Evolutionary conservation across 2,888 invertebrate genomes (phyloP), one percentile per base, ranked within the genome.

Genomic region (Agrilus mali): DNA sequence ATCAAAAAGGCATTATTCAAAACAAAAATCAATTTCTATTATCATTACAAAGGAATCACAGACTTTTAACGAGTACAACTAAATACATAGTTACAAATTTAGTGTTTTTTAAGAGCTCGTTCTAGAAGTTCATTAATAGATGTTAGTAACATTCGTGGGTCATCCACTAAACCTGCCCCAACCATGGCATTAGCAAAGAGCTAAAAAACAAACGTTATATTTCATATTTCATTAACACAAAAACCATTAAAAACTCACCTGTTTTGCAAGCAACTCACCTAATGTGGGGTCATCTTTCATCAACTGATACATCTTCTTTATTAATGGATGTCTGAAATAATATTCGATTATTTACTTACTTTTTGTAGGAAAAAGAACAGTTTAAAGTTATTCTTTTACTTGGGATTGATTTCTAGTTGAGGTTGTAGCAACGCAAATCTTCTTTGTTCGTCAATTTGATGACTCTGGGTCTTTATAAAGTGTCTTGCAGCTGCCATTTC

Each of bases 401-500:
- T 87, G 4, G 93, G 85, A 70, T 97, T 97, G 41, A 97, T 81
- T 69, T 97, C 96, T 38, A 97, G 71, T 48, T 89, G 86, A 0
- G 96, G 95, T 59, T 93, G 87, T 42, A 96, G 68, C 45, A 95
- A 66, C 1, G 86, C 83, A 60, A 82, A 90, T 57, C 89, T 77
- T 60, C 85, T 83, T 56, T 92, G 90, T 55, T 94, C 90, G 0
- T 82, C 78, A 43, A 89, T 64, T 55, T 77, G 78, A 53, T 82
- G 81, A 41, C 90, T 82, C 57, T 93, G 89, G 0, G 93, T 92
- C 42, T 88, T 77, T 42, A 96, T 80, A 59, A 96, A 95, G 66
- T 96, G 95, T 37, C 97, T 73, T 0, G 96, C 95, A 2, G 93
- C 87, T 1, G 90, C 95, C 93, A 96, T 95, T 68, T 97, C 95